These are phyloP conservation scores for Acromyrmex echinatior DNA, from an alignment of 1,140 invertebrate genomes.

Conservation along the genomic window DNA sequence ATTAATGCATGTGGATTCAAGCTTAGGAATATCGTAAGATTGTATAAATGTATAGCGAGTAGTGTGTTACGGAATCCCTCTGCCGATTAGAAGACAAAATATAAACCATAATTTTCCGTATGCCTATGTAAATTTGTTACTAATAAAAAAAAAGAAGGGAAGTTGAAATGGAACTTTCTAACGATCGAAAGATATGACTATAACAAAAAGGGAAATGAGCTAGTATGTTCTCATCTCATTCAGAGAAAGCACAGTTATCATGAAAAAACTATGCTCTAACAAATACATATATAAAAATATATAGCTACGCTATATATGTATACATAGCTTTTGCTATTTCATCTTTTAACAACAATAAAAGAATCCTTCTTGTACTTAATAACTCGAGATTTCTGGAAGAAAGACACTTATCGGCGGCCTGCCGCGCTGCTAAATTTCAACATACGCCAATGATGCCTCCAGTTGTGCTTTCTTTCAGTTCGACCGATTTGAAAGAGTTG, in stretches of 20 bases:
- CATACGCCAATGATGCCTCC: constrained; percentile 73
- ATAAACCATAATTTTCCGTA: constrained; percentile 77
- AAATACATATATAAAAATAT: constrained; percentile 51
- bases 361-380: constrained; percentile 73
- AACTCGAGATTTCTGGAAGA: constrained; percentile 67
- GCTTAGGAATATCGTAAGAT: constrained; percentile 77
- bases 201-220: constrained; percentile 28
- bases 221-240: constrained; percentile 60
- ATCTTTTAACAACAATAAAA: constrained; percentile 67
- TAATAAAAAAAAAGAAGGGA: constrained; percentile 73
- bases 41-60: constrained; percentile 86
- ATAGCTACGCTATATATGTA: constrained; percentile 63
- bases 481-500: constrained; percentile 71
- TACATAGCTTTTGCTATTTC: constrained; percentile 73
- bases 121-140: constrained; percentile 83
- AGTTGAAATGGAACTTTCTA: constrained; percentile 74
- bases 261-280: constrained; percentile 57
- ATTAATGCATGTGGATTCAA: constrained; percentile 73
- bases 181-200: constrained; percentile 67
- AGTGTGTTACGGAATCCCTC: constrained; percentile 80
- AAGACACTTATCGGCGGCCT: constrained; percentile 64
- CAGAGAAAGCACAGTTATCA: constrained; percentile 57
- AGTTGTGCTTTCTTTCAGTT: constrained; percentile 76
- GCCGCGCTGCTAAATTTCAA: constrained; percentile 61
- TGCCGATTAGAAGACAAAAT: constrained; percentile 77